Percentiles rank a stretch among this genome's conserved stretches.
These are phyloP conservation scores for Crenichthys baileyi DNA, from an alignment of 2,797 vertebrate genomes.

Conservation along the genomic window DNA sequence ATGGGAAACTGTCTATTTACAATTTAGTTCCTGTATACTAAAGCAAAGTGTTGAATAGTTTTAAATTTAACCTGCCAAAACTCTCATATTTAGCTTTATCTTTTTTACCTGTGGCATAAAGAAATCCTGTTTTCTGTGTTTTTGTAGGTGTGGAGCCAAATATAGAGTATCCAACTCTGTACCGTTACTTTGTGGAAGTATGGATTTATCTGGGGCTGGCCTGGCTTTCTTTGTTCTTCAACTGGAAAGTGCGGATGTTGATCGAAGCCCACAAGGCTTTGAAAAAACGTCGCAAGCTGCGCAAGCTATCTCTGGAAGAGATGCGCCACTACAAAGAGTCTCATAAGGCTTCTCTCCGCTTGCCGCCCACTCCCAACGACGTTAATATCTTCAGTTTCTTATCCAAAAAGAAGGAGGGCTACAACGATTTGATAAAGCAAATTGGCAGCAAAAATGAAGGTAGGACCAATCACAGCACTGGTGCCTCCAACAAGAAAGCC, in stretches of 20 bases:
- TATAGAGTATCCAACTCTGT: conserved; percentile 90
- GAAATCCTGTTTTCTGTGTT: conserved; percentile 20
- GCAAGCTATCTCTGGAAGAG: conserved; percentile 91
- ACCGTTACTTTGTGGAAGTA: conserved; percentile 98
- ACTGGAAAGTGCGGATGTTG: conserved; percentile 99
- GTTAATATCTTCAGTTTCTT: conserved; percentile 96
- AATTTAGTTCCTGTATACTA: too few relatives aligned
- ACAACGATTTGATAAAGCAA: conserved; percentile 97
- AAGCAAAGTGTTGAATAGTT: not conserved
- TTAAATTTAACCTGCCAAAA: not conserved
- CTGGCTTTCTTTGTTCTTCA: conserved; percentile 98
- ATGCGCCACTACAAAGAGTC: conserved; percentile 84
- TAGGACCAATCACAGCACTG: not conserved
- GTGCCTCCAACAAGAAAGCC: conserved; percentile 14
- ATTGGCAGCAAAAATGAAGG: conserved; percentile 87
- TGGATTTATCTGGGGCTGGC: conserved; percentile 98
- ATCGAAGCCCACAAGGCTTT: conserved; percentile 98
- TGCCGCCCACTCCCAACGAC: conserved; percentile 84
- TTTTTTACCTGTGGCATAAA: not conserved
- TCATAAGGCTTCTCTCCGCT: conserved; percentile 78
- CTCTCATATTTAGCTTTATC: not conserved
- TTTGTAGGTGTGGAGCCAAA: conserved; percentile 91
- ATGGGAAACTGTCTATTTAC: too few relatives aligned
- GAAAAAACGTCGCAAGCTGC: conserved; percentile 92
- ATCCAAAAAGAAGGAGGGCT: conserved; percentile 94